These are phyloP conservation scores for Phorcus lineatus DNA, from an alignment of 2,888 invertebrate species.

Conservation along the genomic window DNA sequence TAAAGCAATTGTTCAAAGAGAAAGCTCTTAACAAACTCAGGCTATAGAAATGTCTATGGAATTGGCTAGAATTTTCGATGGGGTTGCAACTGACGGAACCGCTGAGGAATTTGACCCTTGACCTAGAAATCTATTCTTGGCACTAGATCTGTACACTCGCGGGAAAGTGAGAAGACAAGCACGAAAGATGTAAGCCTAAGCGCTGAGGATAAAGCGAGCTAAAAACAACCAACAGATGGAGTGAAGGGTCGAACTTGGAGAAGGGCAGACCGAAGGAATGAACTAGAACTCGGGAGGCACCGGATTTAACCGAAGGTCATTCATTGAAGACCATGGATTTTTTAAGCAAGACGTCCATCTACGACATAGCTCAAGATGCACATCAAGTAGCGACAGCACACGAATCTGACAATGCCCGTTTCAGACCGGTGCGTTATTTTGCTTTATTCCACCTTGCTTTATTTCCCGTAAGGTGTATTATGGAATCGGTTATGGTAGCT, in stretches of 20 bases:
- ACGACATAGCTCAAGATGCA: constrained; percentile 63
- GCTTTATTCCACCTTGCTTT: background rate
- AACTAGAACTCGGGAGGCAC: constrained; percentile 1
- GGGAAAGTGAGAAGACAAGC: constrained; percentile 14
- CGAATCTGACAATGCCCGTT: constrained; percentile 27
- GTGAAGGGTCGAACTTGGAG: background rate
- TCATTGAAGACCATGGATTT: constrained; percentile 27
- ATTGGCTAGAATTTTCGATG: background rate
- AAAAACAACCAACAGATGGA: background rate
- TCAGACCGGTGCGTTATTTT: constrained; percentile 19
- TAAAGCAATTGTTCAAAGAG: no score
- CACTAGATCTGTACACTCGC: constrained; percentile 1
- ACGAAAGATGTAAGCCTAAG: background rate
- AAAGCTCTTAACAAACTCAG: background rate
- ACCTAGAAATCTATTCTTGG: constrained; percentile 4
- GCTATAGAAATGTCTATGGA: background rate
- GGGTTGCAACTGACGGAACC: background rate
- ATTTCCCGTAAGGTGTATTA: no score
- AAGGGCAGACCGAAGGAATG: background rate
- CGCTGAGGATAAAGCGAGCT: constrained; percentile 12
- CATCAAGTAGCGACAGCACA: constrained; percentile 56
- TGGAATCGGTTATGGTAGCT: no score
- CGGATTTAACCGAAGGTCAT: constrained; percentile 22
- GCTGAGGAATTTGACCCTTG: background rate
- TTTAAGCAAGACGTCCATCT: constrained; percentile 45